Evolutionary conservation across 2,113 vertebrate genomes (phyloP).

Genomic region (Micronycteris hirsuta): DNA sequence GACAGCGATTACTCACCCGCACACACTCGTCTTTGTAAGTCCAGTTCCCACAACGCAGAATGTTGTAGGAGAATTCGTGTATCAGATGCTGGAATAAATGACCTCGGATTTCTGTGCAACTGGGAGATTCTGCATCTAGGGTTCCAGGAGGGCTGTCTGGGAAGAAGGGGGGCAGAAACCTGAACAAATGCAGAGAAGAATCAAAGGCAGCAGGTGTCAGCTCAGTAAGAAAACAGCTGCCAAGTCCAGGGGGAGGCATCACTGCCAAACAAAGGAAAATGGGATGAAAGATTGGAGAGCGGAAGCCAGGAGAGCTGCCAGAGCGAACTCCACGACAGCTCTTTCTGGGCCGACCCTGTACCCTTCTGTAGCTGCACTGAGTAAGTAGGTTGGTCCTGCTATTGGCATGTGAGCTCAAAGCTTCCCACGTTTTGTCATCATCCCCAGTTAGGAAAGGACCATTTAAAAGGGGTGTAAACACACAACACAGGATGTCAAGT

Average conservation of each 20-base stretch:
- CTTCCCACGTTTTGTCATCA: not conserved
- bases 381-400: not conserved
- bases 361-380: not conserved
- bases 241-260: not conserved
- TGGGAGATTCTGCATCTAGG: not conserved
- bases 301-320: not conserved
- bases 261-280: not conserved
- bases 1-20: not conserved
- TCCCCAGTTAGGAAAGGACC: not conserved
- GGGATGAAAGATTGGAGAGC: not conserved
- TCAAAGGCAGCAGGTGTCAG: not conserved
- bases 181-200: not conserved
- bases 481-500: not conserved
- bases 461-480: not conserved
- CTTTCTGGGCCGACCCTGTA: not conserved
- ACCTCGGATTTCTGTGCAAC: not conserved
- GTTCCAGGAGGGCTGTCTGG: not conserved
- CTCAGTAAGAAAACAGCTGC: not conserved
- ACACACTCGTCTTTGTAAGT: not conserved
- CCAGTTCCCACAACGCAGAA: not conserved
- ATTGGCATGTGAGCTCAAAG: not conserved
- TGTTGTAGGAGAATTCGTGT: not conserved
- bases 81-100: not conserved
- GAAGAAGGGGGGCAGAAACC: not conserved
- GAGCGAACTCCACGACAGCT: fast-evolving